These are phyloP conservation scores for Scaptodrosophila latifasciaeformis DNA, from an alignment of 2,888 invertebrate genomes.

Conservation along the genomic window DNA sequence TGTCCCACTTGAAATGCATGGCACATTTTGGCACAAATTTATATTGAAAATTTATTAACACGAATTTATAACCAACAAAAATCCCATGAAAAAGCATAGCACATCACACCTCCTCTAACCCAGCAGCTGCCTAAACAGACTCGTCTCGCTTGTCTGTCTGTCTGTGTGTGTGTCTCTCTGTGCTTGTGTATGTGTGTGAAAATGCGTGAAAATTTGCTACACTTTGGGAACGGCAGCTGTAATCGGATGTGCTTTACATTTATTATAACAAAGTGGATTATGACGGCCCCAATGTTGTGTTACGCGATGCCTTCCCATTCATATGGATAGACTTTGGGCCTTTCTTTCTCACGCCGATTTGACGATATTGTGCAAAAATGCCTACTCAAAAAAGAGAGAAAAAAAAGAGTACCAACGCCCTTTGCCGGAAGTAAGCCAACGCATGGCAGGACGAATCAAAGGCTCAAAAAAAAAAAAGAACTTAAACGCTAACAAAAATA, in stretches of 20 bases:
- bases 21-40: conserved; percentile 39
- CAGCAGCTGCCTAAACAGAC: conserved; percentile 1
- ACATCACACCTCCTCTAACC: background rate
- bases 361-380: conserved; percentile 21
- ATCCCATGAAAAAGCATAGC: no score
- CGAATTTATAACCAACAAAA: conserved; percentile 47
- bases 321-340: background rate
- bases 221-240: conserved; percentile 63
- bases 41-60: conserved; percentile 62
- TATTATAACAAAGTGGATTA: conserved; percentile 69
- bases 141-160: conserved; percentile 2
- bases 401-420: background rate
- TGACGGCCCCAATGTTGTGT: conserved; percentile 37
- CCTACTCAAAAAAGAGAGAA: conserved; percentile 11
- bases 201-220: conserved; percentile 63
- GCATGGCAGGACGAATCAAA: conserved; percentile 18
- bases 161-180: background rate
- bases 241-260: conserved; percentile 71
- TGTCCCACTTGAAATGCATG: conserved; percentile 44
- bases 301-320: no score
- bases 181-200: conserved; percentile 14
- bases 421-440: conserved; percentile 44
- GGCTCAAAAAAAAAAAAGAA: conserved; percentile 17
- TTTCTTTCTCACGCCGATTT: conserved; percentile 3
- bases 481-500: conserved; percentile 31